Conservation (phyloP, 2,113 vertebrate genomes). For the Zosterops japonicus region DNA sequence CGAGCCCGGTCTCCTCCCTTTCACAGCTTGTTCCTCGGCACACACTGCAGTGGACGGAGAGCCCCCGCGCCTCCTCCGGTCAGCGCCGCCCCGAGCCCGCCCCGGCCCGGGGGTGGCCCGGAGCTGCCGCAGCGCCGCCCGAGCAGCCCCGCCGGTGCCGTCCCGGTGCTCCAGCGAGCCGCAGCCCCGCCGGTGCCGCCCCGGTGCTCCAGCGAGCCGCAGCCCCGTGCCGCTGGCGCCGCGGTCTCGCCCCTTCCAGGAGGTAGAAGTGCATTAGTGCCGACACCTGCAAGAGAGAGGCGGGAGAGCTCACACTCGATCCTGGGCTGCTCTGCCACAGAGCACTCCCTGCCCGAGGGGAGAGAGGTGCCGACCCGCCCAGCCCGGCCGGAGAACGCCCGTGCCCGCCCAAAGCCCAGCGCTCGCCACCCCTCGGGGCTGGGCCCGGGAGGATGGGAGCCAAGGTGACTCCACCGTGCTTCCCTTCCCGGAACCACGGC, state of each 20-base stretch:
- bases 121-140: not conserved
- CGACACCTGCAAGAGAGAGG: conserved; percentile 39
- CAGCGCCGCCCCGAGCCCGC: not conserved
- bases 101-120: not conserved
- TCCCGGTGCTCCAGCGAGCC: too few relatives aligned
- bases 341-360: accelerated
- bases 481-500: not conserved
- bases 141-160: not conserved
- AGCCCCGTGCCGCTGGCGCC: conserved; percentile 4
- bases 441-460: accelerated
- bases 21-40: conserved; percentile 76
- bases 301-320: not conserved
- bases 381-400: accelerated
- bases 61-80: accelerated
- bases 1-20: conserved; percentile 66
- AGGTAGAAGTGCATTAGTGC: conserved; percentile 57
- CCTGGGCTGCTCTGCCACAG: accelerated
- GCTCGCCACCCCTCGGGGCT: accelerated
- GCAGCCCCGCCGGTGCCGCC: not conserved
- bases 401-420: accelerated
- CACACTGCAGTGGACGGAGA: not conserved
- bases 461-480: accelerated
- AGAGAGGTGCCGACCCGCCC: accelerated
- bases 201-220: not conserved
- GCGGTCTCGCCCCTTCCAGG: conserved; percentile 19